phyloP scores from a whole-genome alignment of 2,888 invertebrate species.

The Baccha elongata region DNA sequence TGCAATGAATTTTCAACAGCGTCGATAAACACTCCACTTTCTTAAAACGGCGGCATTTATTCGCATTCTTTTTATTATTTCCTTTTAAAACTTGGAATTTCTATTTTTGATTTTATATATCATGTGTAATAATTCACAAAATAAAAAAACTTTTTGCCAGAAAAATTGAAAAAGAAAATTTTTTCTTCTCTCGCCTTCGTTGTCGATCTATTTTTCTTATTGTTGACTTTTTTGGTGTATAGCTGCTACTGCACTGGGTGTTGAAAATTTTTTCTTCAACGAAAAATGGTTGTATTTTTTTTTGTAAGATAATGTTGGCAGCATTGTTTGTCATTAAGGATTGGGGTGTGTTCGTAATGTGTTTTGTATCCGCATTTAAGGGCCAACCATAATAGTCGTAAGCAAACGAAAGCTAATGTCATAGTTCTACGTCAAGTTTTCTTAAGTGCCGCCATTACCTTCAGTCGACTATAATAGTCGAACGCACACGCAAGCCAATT shows the following conservation, averaged over 20 bases:
- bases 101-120: conserved; percentile 29
- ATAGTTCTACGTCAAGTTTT: too few species aligned
- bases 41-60: conserved; percentile 71
- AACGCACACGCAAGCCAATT: too few species aligned
- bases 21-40: conserved; percentile 71
- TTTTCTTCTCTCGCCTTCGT: conserved; percentile 49
- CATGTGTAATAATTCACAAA: not conserved
- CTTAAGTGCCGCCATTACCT: too few species aligned
- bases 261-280: conserved; percentile 56
- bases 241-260: not conserved
- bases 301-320: conserved; percentile 16
- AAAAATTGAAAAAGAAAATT: conserved; percentile 58
- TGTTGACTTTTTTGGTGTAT: conserved; percentile 46
- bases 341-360: conserved; percentile 13
- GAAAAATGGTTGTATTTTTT: conserved; percentile 28
- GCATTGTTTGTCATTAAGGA: not conserved
- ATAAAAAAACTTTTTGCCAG: conserved; percentile 22
- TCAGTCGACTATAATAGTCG: too few species aligned
- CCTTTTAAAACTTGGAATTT: conserved; percentile 32
- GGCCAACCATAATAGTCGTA: too few species aligned
- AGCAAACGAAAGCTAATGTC: too few species aligned
- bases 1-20: conserved; percentile 80
- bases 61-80: conserved; percentile 62
- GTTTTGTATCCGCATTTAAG: too few species aligned
- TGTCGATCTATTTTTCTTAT: conserved; percentile 60